phyloP scores from a whole-genome alignment of 2,888 invertebrate species.

The Xestobium rufovillosum region DNA sequence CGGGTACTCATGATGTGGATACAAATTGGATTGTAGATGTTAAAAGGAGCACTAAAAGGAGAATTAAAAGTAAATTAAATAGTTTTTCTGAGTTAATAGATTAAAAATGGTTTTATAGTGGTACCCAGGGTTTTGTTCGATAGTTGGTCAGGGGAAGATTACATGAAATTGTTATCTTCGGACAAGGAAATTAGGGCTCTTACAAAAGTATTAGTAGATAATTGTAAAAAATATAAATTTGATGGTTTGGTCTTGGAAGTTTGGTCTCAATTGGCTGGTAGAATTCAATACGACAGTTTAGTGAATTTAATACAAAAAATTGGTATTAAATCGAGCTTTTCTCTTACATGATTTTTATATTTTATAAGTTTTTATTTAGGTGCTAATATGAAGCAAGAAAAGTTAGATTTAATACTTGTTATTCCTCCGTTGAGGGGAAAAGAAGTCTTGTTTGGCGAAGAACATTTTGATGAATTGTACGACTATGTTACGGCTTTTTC shows the following conservation, averaged over 20 bases:
- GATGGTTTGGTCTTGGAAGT: conserved; percentile 88
- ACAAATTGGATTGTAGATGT: conserved; percentile 74
- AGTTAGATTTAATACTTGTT: conserved; percentile 63
- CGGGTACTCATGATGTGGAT: conserved; percentile 78
- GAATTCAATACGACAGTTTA: conserved; percentile 50
- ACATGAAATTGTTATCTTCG: conserved; percentile 61
- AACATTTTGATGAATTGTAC: conserved; percentile 71
- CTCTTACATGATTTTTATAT: background rate
- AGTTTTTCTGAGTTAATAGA: conserved; percentile 10
- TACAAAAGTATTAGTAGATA: conserved; percentile 58
- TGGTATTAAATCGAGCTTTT: conserved; percentile 42
- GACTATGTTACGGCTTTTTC: conserved; percentile 79
- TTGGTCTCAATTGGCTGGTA: conserved; percentile 74
- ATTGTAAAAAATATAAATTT: conserved; percentile 70
- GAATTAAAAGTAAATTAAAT: conserved; percentile 51
- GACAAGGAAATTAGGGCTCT: conserved; percentile 61
- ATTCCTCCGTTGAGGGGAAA: conserved; percentile 69
- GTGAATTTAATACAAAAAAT: conserved; percentile 58
- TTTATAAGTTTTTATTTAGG: conserved; percentile 39
- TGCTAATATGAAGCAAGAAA: conserved; percentile 48
- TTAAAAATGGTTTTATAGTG: conserved; percentile 50
- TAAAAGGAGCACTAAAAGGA: conserved; percentile 48
- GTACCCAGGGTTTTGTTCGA: conserved; percentile 87
- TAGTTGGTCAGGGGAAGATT: conserved; percentile 71
- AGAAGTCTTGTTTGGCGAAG: conserved; percentile 61